phyloP scores from a whole-genome alignment of 1,140 invertebrate genomes.

The Melanaphis sacchari region DNA sequence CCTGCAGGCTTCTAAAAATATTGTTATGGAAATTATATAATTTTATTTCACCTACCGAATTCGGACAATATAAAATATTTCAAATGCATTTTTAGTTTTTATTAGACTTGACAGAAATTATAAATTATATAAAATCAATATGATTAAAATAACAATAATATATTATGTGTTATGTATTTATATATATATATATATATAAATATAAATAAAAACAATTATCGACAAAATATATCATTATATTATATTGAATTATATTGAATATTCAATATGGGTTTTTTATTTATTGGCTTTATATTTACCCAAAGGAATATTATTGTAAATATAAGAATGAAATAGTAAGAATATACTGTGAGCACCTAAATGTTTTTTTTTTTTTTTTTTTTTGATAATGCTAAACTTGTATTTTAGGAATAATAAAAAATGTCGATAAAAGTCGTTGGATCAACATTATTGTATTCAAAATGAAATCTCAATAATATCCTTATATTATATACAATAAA shows the following conservation, averaged over 20 bases:
- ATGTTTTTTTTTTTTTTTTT: neutral
- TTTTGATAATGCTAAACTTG: neutral
- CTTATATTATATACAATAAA: neutral
- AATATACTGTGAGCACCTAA: neutral
- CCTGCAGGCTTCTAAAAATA: neutral
- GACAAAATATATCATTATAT: neutral
- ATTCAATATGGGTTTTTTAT: neutral
- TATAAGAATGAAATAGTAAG: neutral
- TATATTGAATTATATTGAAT: neutral
- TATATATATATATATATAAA: neutral
- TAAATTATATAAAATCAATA: neutral
- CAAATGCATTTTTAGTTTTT: neutral
- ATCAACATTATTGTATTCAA: neutral
- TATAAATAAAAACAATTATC: neutral
- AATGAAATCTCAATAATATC: neutral
- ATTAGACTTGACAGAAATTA: neutral
- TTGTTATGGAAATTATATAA: neutral
- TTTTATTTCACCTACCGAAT: neutral
- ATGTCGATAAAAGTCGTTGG: neutral
- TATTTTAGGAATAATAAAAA: conserved; percentile 1
- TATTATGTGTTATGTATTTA: too few species aligned
- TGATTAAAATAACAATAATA: neutral
- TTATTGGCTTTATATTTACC: neutral
- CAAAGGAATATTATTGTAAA: neutral
- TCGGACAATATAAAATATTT: neutral